Evolutionary conservation across 2,113 vertebrate species (phyloP), one percentile per base, ranked within the genome.

Genomic region (Ctenomys sociabilis): DNA sequence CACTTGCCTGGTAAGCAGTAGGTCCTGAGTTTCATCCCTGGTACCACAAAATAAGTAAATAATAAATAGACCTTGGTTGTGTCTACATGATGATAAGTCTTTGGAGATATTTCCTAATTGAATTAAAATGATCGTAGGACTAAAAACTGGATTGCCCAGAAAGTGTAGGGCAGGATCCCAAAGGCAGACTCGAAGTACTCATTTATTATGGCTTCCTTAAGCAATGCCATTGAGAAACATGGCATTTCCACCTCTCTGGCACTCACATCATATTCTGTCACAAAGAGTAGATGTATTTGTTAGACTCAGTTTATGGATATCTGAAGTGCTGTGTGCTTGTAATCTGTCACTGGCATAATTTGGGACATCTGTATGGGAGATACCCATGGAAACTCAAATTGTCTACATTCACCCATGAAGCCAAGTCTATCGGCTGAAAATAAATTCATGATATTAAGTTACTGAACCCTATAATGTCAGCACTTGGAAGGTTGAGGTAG

Each of bases 341-440:
- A 6, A 30, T 52, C n/a, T 88, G 11, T 17, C 22, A 3, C 7
- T 78, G 87, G 21, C 28, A 57, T 80, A 28, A 61, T 21, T 13
- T 78, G 12, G 32, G 45, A 88, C 26, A 3, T 59, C 37, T 54
- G 26, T 9, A 4, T 35, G 40, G 52, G 61, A 78, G 35, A 72
- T 4, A 92, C 6, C 37, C 4, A 21, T 66, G 54, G n/a, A n/a
- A 88, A 91, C 82, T 84, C 77, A 92, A 40, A 75, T n/a, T 68
- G 32, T 37, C 4, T 32, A 77, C 52, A 80, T 89, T 52, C 57
- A 82, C 30, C 0, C 49, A 82, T 75, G 83, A 95, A 95, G 52
- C 85, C 72, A 91, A 72, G 22, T 30, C 57, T 85, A 78, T 82
- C 35, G 93, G 24, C 40, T 88, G 63, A 87, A 92, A 92, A 94